Conservation (phyloP, 2,113 vertebrate genomes). For the Pollimyrus isidori region DNA sequence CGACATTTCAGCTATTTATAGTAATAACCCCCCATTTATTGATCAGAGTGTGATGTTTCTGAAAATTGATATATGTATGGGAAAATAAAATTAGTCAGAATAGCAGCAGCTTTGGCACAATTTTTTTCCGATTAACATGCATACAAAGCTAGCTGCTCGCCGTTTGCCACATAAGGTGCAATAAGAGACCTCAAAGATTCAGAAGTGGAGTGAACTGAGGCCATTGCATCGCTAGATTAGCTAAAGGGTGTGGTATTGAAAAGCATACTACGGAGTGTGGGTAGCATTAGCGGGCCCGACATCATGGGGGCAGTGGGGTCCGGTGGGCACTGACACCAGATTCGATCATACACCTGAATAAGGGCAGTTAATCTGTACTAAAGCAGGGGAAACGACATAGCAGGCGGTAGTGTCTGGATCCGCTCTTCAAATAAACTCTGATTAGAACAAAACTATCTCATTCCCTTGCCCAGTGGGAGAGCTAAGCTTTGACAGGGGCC, state of each 20-base stretch:
- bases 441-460: background rate
- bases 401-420: background rate
- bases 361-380: background rate
- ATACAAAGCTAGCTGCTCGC: background rate
- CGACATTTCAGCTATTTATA: background rate
- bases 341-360: background rate
- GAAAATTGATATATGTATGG: background rate
- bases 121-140: background rate
- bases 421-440: background rate
- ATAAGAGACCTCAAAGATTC: background rate
- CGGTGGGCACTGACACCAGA: background rate
- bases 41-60: background rate
- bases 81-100: background rate
- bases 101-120: background rate
- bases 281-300: background rate
- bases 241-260: background rate
- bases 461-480: background rate
- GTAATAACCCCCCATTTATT: background rate
- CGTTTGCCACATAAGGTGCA: background rate
- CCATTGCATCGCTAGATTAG: background rate
- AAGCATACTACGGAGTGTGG: background rate
- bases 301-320: background rate
- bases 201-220: background rate
- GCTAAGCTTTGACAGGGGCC: background rate
- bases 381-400: background rate